Base-by-base conservation (phyloP, 2,797 vertebrate genomes). In the Leuciscus waleckii region DNA sequence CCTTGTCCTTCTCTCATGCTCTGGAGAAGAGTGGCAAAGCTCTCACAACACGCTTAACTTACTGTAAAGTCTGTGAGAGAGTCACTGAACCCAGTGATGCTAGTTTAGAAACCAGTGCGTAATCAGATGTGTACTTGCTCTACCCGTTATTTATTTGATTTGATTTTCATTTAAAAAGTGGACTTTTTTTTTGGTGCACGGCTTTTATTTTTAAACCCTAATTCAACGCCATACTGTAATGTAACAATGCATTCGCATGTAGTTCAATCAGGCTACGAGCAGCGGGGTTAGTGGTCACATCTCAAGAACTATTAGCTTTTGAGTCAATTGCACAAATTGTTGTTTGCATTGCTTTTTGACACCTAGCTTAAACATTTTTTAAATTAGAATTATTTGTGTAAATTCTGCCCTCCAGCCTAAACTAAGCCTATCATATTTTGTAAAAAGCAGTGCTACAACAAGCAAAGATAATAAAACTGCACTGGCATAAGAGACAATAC, bases 1-100 rank as follows among this genome's bases (percentile, higher is more conserved):
- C 83, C 85, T 87, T 83, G 87, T 89, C 87, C 86, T 90, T 88
- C 83, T 89, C 86, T 87, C 46, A 7, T 76, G 70, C 61, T 58
- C 35, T 67, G 58, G 56, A 76, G 58, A 83, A 32, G 71, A 82
- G 51, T 1, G n/a, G 37, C 51, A 43, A 29, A 61, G 35, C 80
- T 61, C 80, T 70, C 16, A 58, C 58, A 58, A 82, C 80, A 82
- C 49, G 7, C 23, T 56, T 35, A 1, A 11, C 43, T 81, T 39
- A 68, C 43, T 69, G 63, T 39, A 16, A 39, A 58, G 32, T 21
- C 49, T 23, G 9, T 11, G 73, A 3, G 6, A 46, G 13, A 65
- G 41, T 5, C 19, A 2, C 63, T 54, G 26, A 49, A 39, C 21
- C 0, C 8, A 39, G 26, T 54, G 43, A 43, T 69, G 21, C 26